phyloP scores from a whole-genome alignment of 2,113 vertebrate species.

The Pseudopipra pipra region DNA sequence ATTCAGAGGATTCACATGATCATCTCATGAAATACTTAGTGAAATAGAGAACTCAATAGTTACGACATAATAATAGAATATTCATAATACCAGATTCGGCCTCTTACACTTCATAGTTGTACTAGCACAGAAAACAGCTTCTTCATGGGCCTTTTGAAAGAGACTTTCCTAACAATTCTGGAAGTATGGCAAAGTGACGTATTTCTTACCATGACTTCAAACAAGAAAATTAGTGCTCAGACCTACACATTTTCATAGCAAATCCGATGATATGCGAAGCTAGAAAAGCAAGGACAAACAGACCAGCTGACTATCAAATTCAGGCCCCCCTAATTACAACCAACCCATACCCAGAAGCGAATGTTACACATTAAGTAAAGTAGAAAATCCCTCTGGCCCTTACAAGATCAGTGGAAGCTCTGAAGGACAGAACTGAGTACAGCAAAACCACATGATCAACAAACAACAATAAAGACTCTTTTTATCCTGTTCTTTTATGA shows the following conservation, averaged over 20 bases:
- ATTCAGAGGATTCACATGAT: not conserved
- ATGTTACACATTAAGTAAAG: not conserved
- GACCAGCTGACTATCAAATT: not conserved
- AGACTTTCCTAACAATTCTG: not conserved
- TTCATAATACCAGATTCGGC: not conserved
- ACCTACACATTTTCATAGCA: conserved; percentile 30
- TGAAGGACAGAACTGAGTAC: not conserved
- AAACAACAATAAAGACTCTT: conserved; percentile 23
- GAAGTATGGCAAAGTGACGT: not conserved
- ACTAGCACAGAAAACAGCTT: not conserved
- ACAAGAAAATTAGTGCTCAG: not conserved
- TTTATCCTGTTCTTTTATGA: not conserved
- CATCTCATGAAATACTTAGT: not conserved
- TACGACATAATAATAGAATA: not conserved
- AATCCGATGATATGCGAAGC: not conserved
- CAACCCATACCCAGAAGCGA: not conserved
- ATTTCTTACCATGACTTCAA: not conserved
- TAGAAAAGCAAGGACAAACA: not conserved
- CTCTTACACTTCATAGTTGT: not conserved
- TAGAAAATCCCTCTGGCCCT: not conserved
- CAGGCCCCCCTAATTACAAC: not conserved
- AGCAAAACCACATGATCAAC: conserved; percentile 37
- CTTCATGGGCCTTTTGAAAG: not conserved
- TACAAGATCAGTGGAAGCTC: not conserved
- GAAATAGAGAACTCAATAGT: not conserved